Evolutionary conservation across 2,888 invertebrate genomes (phyloP), one percentile per base, ranked within the genome.

Genomic region (Nasonovia ribisnigri): DNA sequence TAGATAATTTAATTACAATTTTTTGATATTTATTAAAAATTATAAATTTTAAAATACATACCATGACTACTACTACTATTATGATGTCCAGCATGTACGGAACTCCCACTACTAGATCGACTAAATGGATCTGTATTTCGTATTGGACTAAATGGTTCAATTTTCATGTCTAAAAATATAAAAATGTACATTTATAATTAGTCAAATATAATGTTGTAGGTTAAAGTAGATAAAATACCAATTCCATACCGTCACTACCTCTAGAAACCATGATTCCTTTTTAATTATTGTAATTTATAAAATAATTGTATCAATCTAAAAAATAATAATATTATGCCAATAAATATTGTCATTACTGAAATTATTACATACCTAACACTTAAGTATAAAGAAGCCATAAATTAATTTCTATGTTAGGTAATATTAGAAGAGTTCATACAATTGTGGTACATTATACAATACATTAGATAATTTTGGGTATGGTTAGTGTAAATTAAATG

Each of bases 81-180:
- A 87, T 94, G 94, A 84, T 88, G 92, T 95, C 95, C 96, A 97
- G 98, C 98, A 95, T 98, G 97, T 88, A 97, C 97, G 90, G 98
- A 98, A 92, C 97, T 97, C 95, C 97, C 97, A 95, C 98, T 98
- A 95, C 97, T 97, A 95, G 97, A 97, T 89, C 97, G 90, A 48
- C 93, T 93, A 67, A 93, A 93, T 46, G 93, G 93, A 51, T 93
- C 90, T 42, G 93, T 29, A 87, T 87, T 93, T 60, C 93, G 96
- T 42, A 96, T 96, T 87, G 96, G 97, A 95, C 97, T 97, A 46
- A 97, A 96, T 54, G 97, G 97, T 95, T 97, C 97, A 94, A 96
- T 95, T 95, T 97, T 97, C 95, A 96, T 96, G 94, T 96, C 96
- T 94, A 88, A 88, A 91, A 92, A 87, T 42, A 26, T 36, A 54